Conservation (phyloP, 2,113 vertebrate genomes). For the Scolopax mira region DNA sequence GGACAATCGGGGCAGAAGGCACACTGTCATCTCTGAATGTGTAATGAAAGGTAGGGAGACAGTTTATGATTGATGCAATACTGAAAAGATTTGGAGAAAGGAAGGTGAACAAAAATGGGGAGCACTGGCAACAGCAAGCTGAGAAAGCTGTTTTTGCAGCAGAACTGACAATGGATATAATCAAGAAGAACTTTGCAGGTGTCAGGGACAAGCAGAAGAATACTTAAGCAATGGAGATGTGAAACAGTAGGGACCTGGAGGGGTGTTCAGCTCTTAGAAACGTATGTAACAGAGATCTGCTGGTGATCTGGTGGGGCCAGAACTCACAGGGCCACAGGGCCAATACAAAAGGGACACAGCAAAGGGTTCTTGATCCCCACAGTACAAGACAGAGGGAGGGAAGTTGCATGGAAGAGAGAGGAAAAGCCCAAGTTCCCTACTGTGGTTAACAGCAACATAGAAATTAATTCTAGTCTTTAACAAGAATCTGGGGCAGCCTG, state of each 20-base stretch:
- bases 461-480: neutral
- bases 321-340: neutral
- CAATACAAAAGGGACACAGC: neutral
- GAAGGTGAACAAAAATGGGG: neutral
- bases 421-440: neutral
- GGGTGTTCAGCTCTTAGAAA: neutral
- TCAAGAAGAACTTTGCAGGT: neutral
- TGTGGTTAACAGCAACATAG: neutral
- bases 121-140: neutral
- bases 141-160: neutral
- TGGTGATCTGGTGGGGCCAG: neutral
- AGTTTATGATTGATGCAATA: neutral
- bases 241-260: rapidly evolving
- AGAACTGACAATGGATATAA: neutral
- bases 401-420: neutral
- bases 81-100: neutral
- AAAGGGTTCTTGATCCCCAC: neutral
- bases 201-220: neutral
- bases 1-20: neutral
- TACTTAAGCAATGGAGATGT: neutral
- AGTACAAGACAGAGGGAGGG: neutral
- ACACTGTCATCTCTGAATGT: rapidly evolving
- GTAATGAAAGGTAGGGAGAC: neutral
- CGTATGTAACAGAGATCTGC: neutral
- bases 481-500: neutral